Percentiles rank a stretch among this genome's conserved stretches.
Evolutionary conservation across 2,797 vertebrate genomes (phyloP).

Genomic region (Labeo calbasu): DNA sequence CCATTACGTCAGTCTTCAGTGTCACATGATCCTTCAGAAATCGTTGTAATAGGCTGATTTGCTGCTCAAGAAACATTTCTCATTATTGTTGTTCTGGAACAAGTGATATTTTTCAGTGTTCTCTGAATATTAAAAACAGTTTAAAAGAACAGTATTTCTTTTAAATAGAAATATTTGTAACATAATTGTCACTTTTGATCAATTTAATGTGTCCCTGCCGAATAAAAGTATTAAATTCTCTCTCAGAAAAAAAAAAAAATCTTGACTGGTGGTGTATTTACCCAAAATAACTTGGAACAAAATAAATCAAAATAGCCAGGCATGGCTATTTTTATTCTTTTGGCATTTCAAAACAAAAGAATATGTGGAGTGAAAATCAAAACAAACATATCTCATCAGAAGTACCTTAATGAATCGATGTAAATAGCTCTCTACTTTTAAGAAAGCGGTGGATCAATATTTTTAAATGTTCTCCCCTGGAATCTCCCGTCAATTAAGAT

Average conservation of each 20-base stretch:
- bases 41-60: not conserved
- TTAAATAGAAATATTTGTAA: not conserved
- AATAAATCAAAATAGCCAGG: not conserved
- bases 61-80: not conserved
- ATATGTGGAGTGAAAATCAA: not conserved
- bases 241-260: not conserved
- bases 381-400: not conserved
- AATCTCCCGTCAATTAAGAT: conserved; percentile 78
- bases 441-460: conserved; percentile 70
- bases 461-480: conserved; percentile 69
- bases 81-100: not conserved
- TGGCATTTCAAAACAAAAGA: not conserved
- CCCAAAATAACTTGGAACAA: not conserved
- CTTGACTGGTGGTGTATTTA: not conserved
- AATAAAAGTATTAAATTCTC: not conserved
- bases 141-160: not conserved
- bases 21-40: not conserved
- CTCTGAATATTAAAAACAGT: not conserved
- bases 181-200: not conserved
- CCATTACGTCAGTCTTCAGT: not conserved
- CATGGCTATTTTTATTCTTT: not conserved
- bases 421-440: conserved; percentile 40
- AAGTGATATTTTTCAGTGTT: not conserved
- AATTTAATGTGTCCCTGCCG: not conserved
- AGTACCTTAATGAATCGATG: conserved; percentile 20